Conservation (phyloP, 2,888 invertebrate species). For the Phasia obesa region DNA sequence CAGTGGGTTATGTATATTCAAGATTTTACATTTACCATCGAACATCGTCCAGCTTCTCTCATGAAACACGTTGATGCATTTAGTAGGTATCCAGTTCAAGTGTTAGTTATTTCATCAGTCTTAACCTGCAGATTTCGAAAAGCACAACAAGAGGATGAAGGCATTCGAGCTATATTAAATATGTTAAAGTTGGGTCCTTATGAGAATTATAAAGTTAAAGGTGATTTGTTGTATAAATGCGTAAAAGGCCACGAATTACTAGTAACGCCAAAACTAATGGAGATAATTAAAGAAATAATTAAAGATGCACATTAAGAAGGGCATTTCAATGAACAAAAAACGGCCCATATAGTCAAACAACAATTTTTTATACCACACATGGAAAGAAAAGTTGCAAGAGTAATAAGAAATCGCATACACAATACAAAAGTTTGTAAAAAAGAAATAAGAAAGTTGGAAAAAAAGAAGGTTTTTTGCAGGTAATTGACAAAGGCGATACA, state of each 20-base stretch:
- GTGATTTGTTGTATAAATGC: conserved; percentile 49
- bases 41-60: neutral
- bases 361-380: conserved; percentile 62
- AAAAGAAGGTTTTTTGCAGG: conserved; percentile 76
- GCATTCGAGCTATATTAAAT: neutral
- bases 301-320: conserved; percentile 10
- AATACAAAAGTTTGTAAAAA: conserved; percentile 74
- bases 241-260: conserved; percentile 48
- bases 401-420: conserved; percentile 47
- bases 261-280: conserved; percentile 40
- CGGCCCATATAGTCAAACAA: conserved; percentile 37
- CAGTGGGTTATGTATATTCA: conserved; percentile 68
- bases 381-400: conserved; percentile 33
- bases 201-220: conserved; percentile 52
- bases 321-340: conserved; percentile 40
- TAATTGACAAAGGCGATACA: conserved; percentile 74
- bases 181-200: conserved; percentile 34
- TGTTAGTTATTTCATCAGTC: neutral
- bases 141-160: neutral
- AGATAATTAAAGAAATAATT: too few relatives aligned
- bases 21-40: neutral
- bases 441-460: conserved; percentile 76
- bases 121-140: neutral
- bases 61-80: neutral
- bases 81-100: neutral